phyloP scores from a whole-genome alignment of 2,113 vertebrate genomes.

The Microtus montanus region DNA sequence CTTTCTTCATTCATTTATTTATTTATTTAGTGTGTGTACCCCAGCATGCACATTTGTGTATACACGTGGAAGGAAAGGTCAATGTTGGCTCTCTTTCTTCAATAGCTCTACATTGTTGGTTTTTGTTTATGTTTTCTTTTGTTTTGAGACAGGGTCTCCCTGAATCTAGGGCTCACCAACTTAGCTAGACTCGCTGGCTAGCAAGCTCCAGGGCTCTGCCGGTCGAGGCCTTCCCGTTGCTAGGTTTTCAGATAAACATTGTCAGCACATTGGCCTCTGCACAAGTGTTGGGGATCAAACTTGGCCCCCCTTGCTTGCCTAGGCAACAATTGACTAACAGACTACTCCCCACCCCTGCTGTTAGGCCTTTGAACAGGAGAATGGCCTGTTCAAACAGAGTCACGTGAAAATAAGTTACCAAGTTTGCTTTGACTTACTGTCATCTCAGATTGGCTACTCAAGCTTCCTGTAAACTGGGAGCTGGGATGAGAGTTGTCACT shows the following conservation, averaged over 20 bases:
- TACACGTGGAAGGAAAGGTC: accelerated
- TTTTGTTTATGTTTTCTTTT: not conserved
- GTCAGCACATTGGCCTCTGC: not conserved
- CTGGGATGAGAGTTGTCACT: not conserved
- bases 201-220: not conserved
- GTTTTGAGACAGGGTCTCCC: not conserved
- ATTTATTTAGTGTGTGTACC: too few species aligned
- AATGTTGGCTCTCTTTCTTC: not conserved
- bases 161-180: not conserved
- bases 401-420: not conserved
- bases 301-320: not conserved
- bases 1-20: too few species aligned
- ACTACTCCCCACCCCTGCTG: not conserved
- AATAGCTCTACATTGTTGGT: not conserved
- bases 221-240: not conserved
- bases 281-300: not conserved
- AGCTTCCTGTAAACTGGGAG: not conserved
- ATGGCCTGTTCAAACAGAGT: not conserved
- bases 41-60: not conserved
- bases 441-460: not conserved
- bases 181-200: not conserved
- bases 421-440: not conserved
- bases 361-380: not conserved
- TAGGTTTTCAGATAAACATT: not conserved
- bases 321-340: not conserved